Conservation (phyloP, 2,888 invertebrate genomes). For the Lysandra coridon region DNA sequence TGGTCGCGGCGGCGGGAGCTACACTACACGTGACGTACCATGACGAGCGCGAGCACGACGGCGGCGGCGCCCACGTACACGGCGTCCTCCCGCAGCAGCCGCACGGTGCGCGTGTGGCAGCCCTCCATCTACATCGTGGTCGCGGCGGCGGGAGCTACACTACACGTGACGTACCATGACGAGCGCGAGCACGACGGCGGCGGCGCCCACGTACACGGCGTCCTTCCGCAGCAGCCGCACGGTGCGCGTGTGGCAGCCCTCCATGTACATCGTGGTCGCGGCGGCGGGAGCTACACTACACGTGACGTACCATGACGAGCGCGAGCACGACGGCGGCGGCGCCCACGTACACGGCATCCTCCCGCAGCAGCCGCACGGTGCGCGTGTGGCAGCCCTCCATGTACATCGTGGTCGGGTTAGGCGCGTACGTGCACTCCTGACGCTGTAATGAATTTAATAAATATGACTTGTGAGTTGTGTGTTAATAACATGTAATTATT, state of each 20-base stretch:
- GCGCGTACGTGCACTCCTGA: constrained; percentile 78
- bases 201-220: constrained; percentile 89
- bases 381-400: constrained; percentile 88
- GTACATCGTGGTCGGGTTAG: constrained; percentile 83
- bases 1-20: too few relatives aligned
- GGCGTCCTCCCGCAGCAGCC: too few relatives aligned
- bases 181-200: constrained; percentile 90
- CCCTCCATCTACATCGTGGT: too few relatives aligned
- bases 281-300: neutral
- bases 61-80: too few relatives aligned
- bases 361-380: constrained; percentile 85
- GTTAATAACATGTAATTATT: neutral
- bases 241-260: constrained; percentile 85
- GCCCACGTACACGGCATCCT: constrained; percentile 90
- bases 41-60: constrained; percentile 65
- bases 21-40: too few relatives aligned
- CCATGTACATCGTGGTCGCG: too few relatives aligned
- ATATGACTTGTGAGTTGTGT: neutral
- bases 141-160: neutral
- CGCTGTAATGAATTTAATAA: constrained; percentile 62
- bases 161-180: constrained; percentile 83
- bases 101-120: too few relatives aligned
- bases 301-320: constrained; percentile 85
- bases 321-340: constrained; percentile 91
- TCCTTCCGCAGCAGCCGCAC: constrained; percentile 87